Evolutionary conservation across 2,797 vertebrate genomes (phyloP).

Genomic region (Sebastes goodei): DNA sequence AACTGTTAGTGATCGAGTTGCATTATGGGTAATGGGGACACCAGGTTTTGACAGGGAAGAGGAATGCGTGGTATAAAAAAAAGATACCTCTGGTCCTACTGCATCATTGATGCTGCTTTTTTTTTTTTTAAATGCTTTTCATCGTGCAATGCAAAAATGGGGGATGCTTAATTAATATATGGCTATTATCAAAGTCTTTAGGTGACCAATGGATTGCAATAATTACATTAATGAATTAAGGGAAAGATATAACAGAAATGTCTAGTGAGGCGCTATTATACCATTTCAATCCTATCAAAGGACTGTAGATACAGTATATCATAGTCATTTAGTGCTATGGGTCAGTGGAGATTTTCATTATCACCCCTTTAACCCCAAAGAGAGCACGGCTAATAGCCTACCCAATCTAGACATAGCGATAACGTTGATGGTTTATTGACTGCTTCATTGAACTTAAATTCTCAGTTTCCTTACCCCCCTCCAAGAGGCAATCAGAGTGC

Average conservation of each 20-base stretch:
- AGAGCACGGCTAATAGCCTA: constrained; percentile 9
- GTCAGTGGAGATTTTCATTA: constrained; percentile 10
- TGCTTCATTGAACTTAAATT: constrained; percentile 23
- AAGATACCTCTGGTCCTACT: neutral
- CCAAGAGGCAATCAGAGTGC: neutral
- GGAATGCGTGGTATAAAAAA: neutral
- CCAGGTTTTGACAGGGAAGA: neutral
- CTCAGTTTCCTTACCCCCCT: constrained; percentile 2
- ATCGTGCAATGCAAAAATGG: neutral
- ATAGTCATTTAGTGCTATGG: neutral
- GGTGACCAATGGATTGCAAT: neutral
- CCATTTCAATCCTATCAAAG: neutral
- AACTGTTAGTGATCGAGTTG: neutral
- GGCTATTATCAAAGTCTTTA: neutral
- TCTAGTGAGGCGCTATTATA: neutral
- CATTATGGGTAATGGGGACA: neutral
- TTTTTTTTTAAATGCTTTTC: no score
- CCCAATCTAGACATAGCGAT: neutral
- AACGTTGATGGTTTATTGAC: constrained; percentile 49
- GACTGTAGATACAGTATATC: neutral
- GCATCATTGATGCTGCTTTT: neutral
- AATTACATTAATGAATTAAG: neutral
- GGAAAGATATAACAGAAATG: neutral
- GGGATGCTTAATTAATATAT: neutral
- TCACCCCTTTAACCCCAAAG: neutral